phyloP scores from a whole-genome alignment of 2,888 invertebrate genomes.

The Acleris sparsana region DNA sequence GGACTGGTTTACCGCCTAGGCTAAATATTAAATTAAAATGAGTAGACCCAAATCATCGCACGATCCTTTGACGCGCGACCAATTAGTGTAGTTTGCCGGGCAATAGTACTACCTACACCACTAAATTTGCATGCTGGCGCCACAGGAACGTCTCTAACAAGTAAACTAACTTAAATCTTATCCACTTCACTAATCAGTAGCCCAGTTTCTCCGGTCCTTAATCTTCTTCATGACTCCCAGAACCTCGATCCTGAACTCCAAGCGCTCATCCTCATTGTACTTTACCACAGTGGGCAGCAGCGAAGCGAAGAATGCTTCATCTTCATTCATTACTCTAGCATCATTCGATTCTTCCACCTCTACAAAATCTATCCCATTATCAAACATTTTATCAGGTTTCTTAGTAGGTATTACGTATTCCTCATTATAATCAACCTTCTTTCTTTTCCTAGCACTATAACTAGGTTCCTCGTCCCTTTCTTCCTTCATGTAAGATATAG shows the following conservation, averaged over 20 bases:
- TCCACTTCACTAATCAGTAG: conserved; percentile 25
- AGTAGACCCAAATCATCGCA: too few species aligned
- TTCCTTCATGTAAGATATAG: conserved; percentile 44
- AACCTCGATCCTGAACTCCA: conserved; percentile 74
- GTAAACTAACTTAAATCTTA: background rate
- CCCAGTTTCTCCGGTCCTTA: conserved; percentile 61
- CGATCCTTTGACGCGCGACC: too few species aligned
- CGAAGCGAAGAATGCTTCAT: conserved; percentile 77
- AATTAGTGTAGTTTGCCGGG: too few species aligned
- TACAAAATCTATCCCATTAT: conserved; percentile 54
- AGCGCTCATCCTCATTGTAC: conserved; percentile 69
- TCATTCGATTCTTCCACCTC: conserved; percentile 59
- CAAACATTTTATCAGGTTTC: conserved; percentile 32
- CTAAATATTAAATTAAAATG: too few species aligned
- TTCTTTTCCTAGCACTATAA: conserved; percentile 46
- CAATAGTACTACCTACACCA: too few species aligned
- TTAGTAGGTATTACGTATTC: conserved; percentile 28
- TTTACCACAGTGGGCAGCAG: conserved; percentile 70
- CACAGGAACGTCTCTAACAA: too few species aligned
- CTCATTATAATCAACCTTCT: conserved; percentile 42
- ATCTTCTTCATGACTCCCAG: conserved; percentile 69
- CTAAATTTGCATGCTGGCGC: too few species aligned
- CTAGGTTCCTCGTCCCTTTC: conserved; percentile 41
- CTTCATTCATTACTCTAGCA: conserved; percentile 75
- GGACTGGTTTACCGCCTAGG: too few species aligned